A percentile compares a stretch with the other conserved stretches of the same genome.
Conservation (phyloP, 1,140 invertebrate species). For the Tetramorium alpestre region DNA sequence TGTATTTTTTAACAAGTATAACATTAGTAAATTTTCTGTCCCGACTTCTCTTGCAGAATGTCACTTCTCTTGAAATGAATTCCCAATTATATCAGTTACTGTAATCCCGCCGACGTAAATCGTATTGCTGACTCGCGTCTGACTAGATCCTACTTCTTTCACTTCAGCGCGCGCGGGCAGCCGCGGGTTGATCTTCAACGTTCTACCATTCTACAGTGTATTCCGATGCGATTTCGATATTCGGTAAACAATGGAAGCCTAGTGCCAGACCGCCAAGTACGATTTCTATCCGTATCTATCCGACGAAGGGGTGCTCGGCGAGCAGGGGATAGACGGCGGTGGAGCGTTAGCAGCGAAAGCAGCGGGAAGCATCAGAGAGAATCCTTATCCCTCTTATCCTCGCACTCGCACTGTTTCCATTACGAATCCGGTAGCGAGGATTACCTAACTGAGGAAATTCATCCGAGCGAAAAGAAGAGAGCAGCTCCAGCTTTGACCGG, state of each 20-base stretch:
- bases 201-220: constrained; percentile 2
- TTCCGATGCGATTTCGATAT: constrained; percentile 70
- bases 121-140: constrained; percentile 7
- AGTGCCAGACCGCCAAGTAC: constrained; percentile 58
- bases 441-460: constrained; percentile 78
- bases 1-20: neutral
- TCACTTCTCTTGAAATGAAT: neutral
- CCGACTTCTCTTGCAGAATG: neutral
- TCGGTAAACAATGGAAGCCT: constrained; percentile 68
- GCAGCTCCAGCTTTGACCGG: neutral
- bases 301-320: neutral
- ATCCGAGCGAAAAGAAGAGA: constrained; percentile 69
- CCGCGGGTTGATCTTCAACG: constrained; percentile 8
- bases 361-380: constrained; percentile 66
- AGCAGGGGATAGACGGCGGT: constrained; percentile 39
- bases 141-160: neutral
- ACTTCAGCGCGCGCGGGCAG: neutral
- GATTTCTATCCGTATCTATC: constrained; percentile 39
- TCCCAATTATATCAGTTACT: neutral
- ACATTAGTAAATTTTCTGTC: neutral
- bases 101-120: constrained; percentile 24
- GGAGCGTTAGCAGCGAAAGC: constrained; percentile 58
- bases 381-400: constrained; percentile 80
- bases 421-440: constrained; percentile 73
- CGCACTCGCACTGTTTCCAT: constrained; percentile 75